Evolutionary conservation across 2,113 vertebrate genomes (phyloP), one percentile per base, ranked within the genome.

Genomic region (Typhlomys cinereus): DNA sequence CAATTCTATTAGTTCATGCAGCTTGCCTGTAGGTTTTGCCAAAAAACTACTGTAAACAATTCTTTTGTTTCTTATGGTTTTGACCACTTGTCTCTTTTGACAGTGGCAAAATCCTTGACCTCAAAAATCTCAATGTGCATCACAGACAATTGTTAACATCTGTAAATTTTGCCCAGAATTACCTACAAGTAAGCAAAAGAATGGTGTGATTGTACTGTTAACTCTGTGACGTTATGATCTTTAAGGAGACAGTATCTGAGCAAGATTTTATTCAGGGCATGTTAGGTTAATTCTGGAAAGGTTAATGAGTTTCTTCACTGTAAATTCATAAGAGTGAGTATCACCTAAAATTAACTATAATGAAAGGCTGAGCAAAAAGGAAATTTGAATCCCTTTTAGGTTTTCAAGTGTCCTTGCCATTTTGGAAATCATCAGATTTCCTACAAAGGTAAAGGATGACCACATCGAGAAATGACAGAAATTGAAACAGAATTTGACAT

Each of bases 361-460:
- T 88, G 83, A 96, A 93, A 90, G 79, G 34, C 39, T 64, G 59
- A 88, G 27, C 86, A 52, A 61, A 54, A 62, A 80, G 34, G 48
- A 85, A 70, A 14, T 90, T 66, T 92, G 44, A 95, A 44, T 88
- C 21, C 12, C 5, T 91, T 94, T 89, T 70, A 90, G 52, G 48
- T 88, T 59, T 85, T 90, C 85, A 85, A 82, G 34, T 70, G 76
- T 54, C 48, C 73, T 61, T 87, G 88, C 90, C 21, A 93, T 78
- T 62, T 92, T 91, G 82, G 46, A 91, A 93, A 54, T 95, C 62
- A 90, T 25, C 44, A 74, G 15, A 59, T 88, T 96, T 75, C 61
- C 34, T 90, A 70, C 93, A 36, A 74, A 74, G 31, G 54, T 34
- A 78, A 5, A 44, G 78, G 29, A 20, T 79, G 88, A 39, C 12